Conservation (phyloP, 2,797 vertebrate species). For the Mus minutoides region DNA sequence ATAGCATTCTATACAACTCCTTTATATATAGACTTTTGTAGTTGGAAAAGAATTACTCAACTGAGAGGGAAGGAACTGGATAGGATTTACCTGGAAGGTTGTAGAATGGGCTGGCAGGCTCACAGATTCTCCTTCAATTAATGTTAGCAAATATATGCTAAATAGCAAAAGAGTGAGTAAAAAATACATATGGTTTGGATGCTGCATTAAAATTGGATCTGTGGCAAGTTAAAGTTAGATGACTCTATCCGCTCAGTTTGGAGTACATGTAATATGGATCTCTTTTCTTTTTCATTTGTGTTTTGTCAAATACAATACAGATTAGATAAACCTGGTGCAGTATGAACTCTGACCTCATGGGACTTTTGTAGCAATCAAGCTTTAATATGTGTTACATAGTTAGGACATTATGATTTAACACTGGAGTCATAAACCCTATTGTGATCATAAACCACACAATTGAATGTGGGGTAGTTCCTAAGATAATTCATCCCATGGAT, state of each 20-base stretch:
- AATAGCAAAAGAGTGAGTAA: not conserved
- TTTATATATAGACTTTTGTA: not conserved
- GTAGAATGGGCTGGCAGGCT: not conserved
- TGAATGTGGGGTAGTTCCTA: not conserved
- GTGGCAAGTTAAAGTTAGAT: not conserved
- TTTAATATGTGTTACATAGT: constrained; percentile 83
- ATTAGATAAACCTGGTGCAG: constrained; percentile 85
- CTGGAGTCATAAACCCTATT: not conserved
- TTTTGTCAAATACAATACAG: constrained; percentile 60
- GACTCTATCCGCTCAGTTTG: not conserved
- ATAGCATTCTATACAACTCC: not conserved
- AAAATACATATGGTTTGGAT: not conserved
- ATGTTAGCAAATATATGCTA: not conserved
- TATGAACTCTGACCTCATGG: constrained; percentile 87
- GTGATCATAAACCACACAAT: not conserved
- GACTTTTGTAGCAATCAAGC: constrained; percentile 87
- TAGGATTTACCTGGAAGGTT: not conserved
- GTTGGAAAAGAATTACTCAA: not conserved
- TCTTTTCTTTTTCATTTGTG: not conserved
- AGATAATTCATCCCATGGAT: not conserved
- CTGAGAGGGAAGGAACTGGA: not conserved
- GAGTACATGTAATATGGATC: not conserved
- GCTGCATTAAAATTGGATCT: not conserved
- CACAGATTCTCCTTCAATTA: not conserved
- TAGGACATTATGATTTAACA: constrained; percentile 57